Percentiles rank a stretch among this genome's conserved stretches.
These are phyloP conservation scores for Pantherophis vulpinus DNA, from an alignment of 2,797 vertebrate species.

Conservation along the genomic window DNA sequence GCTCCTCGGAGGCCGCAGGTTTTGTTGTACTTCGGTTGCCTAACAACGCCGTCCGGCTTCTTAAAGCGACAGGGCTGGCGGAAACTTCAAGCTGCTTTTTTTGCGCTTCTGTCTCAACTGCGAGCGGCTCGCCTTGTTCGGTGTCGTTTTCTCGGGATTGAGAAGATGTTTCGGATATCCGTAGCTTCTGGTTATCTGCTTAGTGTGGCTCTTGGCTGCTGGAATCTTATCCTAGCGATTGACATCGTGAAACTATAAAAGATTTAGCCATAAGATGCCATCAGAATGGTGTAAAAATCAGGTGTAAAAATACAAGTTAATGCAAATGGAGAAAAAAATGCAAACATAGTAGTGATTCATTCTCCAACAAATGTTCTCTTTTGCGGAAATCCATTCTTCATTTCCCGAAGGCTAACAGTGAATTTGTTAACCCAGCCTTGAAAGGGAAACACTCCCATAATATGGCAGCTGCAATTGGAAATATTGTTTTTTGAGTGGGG, in stretches of 20 bases:
- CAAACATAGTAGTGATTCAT: neutral
- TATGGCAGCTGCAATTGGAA: neutral
- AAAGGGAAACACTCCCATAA: neutral
- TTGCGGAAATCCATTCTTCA: neutral
- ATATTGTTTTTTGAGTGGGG: neutral
- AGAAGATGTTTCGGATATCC: neutral
- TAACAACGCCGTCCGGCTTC: constrained; percentile 34
- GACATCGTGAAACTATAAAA: neutral
- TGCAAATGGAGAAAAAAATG: neutral
- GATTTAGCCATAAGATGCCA: neutral
- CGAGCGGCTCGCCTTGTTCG: neutral
- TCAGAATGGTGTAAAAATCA: neutral
- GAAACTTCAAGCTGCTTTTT: neutral
- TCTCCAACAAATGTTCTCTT: neutral
- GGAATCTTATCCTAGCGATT: neutral
- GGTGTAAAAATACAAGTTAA: neutral
- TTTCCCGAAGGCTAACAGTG: neutral
- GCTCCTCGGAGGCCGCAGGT: neutral
- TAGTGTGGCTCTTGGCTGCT: neutral
- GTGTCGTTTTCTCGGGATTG: neutral
- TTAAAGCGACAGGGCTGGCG: constrained; percentile 8
- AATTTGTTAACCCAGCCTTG: neutral
- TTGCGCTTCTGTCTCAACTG: neutral
- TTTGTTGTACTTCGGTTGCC: constrained; percentile 48
- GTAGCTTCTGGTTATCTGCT: too few relatives aligned